Percentiles rank a stretch among this genome's conserved stretches.
Evolutionary conservation across 2,888 invertebrate species (phyloP).

Genomic region (Volucella inflata): DNA sequence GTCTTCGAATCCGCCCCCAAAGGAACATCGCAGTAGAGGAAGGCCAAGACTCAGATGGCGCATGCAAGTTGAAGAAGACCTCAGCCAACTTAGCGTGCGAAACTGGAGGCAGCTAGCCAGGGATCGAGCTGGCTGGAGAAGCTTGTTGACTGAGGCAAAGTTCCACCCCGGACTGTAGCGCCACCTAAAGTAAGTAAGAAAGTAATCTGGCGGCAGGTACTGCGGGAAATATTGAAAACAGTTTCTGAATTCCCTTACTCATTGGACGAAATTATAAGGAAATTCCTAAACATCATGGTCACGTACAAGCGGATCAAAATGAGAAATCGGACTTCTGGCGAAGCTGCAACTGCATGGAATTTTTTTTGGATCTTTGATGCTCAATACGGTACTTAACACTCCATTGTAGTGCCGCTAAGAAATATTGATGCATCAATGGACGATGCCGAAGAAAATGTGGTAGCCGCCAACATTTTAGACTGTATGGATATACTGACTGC

Average conservation of each 20-base stretch:
- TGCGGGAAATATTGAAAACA: not conserved
- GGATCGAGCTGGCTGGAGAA: too few relatives aligned
- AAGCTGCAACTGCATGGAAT: not conserved
- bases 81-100: too few relatives aligned
- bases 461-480: not conserved
- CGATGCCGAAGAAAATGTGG: slow-evolving; percentile 5
- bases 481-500: not conserved
- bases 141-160: too few relatives aligned
- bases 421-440: not conserved
- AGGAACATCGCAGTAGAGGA: too few relatives aligned
- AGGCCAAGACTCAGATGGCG: too few relatives aligned
- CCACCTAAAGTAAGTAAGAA: too few relatives aligned
- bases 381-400: not conserved
- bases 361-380: not conserved
- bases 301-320: slow-evolving; percentile 2
- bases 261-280: not conserved
- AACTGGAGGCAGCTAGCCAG: too few relatives aligned
- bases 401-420: not conserved
- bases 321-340: slow-evolving; percentile 2
- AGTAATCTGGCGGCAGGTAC: not conserved
- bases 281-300: not conserved
- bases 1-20: too few relatives aligned
- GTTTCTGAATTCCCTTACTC: too few relatives aligned
- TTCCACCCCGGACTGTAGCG: too few relatives aligned
- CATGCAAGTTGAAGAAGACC: too few relatives aligned